Evolutionary conservation across 2,888 invertebrate species (phyloP), one percentile per base, ranked within the genome.

Genomic region (Vannuccia rotundouncinata): DNA sequence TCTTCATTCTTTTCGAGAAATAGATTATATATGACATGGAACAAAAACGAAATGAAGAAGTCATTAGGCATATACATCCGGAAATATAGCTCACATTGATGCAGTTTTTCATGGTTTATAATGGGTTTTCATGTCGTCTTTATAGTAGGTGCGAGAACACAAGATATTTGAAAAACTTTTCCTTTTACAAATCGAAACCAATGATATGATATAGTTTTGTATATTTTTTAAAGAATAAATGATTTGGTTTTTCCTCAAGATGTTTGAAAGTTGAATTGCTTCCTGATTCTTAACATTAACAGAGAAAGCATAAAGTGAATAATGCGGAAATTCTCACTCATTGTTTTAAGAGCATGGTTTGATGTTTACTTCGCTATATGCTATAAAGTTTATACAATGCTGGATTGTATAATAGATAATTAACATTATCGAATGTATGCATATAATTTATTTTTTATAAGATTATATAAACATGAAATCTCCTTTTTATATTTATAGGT

Each of bases 51-150:
- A 27, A 5, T 66, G 66, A 66, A 66, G 66, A 66, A 66, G 66
- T 66, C 66, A 66, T 66, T 66, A 66, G 66, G 22, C 66, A 13
- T 66, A 22, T 22, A 66, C 22, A 13, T 66, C 66, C 66, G 66
- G 66, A 66, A 66, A 66, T 13, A 66, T 66, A 66, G 66, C 66
- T 66, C 45, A 45, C 45, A 45, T 45, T 45, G 45, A 45, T 45
- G 45, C 45, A 45, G 45, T 45, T 45, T 45, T 45, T 45, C 5
- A 45, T 45, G 25, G 5, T 22, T 22, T 22, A 66, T 66, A 66
- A 66, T 66, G 66, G 66, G 66, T 66, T 66, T 66, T 66, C 5
- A 66, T 27, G 13, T 22, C 10, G 5, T 45, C 45, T 45, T 45
- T 17, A 13, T 45, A 17, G 45, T 45, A 17, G 5, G 45, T 13